Evolutionary conservation across 2,888 invertebrate genomes (phyloP).

Genomic region (Limnephilus rhombicus): DNA sequence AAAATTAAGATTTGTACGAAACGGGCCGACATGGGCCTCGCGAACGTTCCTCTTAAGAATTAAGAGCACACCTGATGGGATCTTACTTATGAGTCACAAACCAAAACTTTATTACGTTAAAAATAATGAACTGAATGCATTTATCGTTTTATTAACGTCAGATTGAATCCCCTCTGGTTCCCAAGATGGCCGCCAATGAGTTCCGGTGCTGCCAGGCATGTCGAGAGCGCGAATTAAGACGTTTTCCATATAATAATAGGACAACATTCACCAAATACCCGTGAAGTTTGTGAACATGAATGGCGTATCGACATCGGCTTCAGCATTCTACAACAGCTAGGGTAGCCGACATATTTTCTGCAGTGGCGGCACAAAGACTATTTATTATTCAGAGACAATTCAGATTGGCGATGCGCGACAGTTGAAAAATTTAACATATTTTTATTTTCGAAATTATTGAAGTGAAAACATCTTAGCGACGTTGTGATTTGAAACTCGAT

Average conservation of each 20-base stretch:
- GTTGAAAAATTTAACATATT: too few species aligned
- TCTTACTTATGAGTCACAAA: too few species aligned
- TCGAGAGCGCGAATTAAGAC: slow-evolving; percentile 62
- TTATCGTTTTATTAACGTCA: background rate
- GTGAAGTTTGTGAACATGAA: slow-evolving; percentile 54
- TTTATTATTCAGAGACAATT: background rate
- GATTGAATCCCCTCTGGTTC: background rate
- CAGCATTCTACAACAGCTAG: background rate
- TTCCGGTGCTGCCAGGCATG: slow-evolving; percentile 56
- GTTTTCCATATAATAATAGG: slow-evolving; percentile 63
- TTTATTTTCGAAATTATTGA: too few species aligned
- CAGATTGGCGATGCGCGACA: too few species aligned
- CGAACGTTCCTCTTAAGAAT: too few species aligned
- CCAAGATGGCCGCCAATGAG: slow-evolving; percentile 47
- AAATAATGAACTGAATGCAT: too few species aligned
- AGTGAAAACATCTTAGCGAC: too few species aligned
- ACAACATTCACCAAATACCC: slow-evolving; percentile 56
- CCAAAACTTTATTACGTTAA: too few species aligned
- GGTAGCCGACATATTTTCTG: slow-evolving; percentile 17
- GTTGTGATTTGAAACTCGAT: too few species aligned
- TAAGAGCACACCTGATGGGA: too few species aligned
- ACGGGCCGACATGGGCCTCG: too few species aligned
- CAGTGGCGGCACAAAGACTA: background rate
- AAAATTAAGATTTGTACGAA: too few species aligned
- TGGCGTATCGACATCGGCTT: slow-evolving; percentile 15